Conservation (phyloP, 2,888 invertebrate species). For the Cotesia congregata region DNA sequence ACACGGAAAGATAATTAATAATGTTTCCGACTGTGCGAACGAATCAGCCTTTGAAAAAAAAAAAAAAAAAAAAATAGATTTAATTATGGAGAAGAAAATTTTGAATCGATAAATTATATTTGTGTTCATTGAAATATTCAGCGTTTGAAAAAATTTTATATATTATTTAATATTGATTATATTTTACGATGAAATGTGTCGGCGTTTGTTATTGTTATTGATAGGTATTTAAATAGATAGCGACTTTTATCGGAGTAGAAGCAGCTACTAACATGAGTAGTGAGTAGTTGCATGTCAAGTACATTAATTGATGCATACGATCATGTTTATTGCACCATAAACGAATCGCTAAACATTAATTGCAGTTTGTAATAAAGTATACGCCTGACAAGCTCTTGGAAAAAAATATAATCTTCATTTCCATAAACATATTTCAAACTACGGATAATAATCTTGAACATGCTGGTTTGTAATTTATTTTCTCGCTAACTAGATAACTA, state of each 20-base stretch:
- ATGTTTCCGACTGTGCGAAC: background rate
- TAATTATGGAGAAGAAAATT: background rate
- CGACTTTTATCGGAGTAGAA: background rate
- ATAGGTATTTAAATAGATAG: background rate
- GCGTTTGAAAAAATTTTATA: no score
- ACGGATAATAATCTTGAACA: background rate
- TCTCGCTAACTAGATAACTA: constrained; percentile 5
- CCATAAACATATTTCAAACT: background rate
- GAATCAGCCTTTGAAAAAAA: background rate
- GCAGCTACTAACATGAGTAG: background rate
- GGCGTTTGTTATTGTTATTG: background rate
- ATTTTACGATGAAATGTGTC: no score
- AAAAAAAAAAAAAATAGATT: background rate
- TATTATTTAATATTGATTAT: no score
- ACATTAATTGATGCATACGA: constrained; percentile 49
- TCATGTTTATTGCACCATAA: constrained; percentile 49
- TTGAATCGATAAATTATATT: background rate
- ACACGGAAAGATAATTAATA: constrained; percentile 30
- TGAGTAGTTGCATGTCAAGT: constrained; percentile 22
- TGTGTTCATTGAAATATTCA: no score
- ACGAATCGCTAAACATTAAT: constrained; percentile 47
- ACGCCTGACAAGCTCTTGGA: constrained; percentile 43
- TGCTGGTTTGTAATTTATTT: background rate
- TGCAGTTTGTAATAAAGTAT: constrained; percentile 40
- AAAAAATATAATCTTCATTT: background rate